Evolutionary conservation across 2,888 invertebrate species (phyloP), one percentile per base, ranked within the genome.

Genomic region (Prostheceraeus crozeri): DNA sequence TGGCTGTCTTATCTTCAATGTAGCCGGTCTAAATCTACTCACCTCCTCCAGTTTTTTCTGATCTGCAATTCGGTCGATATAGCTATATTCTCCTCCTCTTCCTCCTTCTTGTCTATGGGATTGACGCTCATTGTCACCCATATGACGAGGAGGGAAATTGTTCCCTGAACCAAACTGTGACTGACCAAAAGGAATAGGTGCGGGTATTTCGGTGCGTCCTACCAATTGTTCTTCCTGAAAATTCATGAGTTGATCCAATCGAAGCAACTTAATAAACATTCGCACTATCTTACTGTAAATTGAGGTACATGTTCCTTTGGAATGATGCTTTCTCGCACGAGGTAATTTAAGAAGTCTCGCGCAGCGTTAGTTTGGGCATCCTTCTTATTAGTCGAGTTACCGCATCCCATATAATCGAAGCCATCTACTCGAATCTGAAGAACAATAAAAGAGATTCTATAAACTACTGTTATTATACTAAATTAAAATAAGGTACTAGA

Each of bases 281-380:
- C n/a, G 33, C n/a, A n/a, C 8, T 33, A 33, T 33, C n/a, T 8
- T 21, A 55, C 55, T 33, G 10, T 35, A 40, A 31, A 52, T 40
- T 61, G 28, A 10, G 63, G 63, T 11, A 60, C 55, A 11, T 62
- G 31, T 30, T 30, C 40, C 28, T 35, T 59, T 14, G 57, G n/a
- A 59, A 72, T 66, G 11, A 68, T 62, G 1, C 71, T 70, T 1
- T 65, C 64, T n/a, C 75, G 81, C 1, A 91, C 84, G 11, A 98
- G 80, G 73, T 83, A 94, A 73, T 84, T 87, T 0, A 91, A 80
- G 70, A 91, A 94, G 78, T 96, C 96, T 62, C 84, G 82, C 0
- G 91, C 84, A 0, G 94, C 90, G 78, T 96, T 96, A 51, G 85
- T 83, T 72, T 93, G 87, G 0, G 89, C 85, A 78, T 96, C 94